Conservation (phyloP, 2,797 vertebrate species). For the Artibeus lituratus region DNA sequence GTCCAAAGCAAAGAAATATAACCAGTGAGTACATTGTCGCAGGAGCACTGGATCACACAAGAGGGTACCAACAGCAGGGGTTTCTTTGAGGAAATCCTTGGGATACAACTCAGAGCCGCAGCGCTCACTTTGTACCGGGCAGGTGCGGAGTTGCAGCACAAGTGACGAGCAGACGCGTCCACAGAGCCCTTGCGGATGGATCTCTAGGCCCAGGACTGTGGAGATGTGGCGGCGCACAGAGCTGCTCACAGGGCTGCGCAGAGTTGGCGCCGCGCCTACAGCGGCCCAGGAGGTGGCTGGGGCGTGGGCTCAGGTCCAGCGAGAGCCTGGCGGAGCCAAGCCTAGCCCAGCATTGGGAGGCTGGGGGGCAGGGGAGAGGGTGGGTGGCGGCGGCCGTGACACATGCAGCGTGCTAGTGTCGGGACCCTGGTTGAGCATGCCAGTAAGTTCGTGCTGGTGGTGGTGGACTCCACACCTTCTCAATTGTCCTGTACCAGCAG, state of each 20-base stretch:
- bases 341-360: too few species aligned
- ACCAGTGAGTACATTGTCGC: background rate
- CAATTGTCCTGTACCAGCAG: background rate
- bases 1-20: background rate
- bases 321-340: background rate
- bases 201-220: background rate
- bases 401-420: background rate
- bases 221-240: too few species aligned
- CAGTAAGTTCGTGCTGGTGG: background rate
- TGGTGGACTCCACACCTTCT: background rate
- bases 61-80: background rate
- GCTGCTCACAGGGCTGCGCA: background rate
- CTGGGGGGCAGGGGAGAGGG: too few species aligned
- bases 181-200: background rate
- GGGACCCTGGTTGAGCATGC: background rate
- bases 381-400: background rate
- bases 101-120: background rate
- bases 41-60: background rate
- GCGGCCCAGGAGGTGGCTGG: background rate
- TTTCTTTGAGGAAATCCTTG: too few species aligned
- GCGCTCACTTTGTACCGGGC: background rate
- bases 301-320: too few species aligned
- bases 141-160: background rate
- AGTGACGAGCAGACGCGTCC: background rate
- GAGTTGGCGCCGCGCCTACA: background rate